Base-by-base conservation (phyloP, 1,140 invertebrate species). In the Nymphalis io region DNA sequence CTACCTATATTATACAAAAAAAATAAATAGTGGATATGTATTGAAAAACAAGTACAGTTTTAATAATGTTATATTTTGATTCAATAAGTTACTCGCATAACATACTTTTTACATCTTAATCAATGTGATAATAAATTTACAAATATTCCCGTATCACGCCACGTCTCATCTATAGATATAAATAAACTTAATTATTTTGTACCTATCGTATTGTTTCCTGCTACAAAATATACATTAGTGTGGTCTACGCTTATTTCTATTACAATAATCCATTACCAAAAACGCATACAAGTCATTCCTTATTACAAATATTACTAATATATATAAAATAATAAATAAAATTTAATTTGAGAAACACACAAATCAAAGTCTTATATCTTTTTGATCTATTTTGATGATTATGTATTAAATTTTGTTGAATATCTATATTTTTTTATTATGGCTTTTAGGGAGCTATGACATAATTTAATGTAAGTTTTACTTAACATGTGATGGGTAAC, bases 81-180 rank as follows among this genome's bases (percentile, higher is more conserved):
- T 89, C 84, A 89, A 89, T 89, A 89, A 89, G 79, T 89, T 89
- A 89, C 81, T 88, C 81, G 76, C 81, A 80, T 89, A 88, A 88
- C 84, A 83, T 89, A 87, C 78, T 88, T 87, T 89, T 85, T 89
- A 89, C 87, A 89, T 60, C 83, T 85, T 87, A 85, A 72, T 74
- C 73, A 78, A 76, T 77, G 78, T 85, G 80, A 85, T 82, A 80
- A 79, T 80, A 69, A 85, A 88, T 89, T 83, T 89, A 89, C 87
- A 89, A 86, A 85, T 85, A 83, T 79, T 72, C 69, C 72, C 39
- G 63, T 83, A 83, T 87, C 79, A 78, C 80, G 60, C 75, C 73
- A 72, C 76, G 33, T 77, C 73, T 68, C 46, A 4, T 46, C 44
- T 76, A 76, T 76, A 65, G 74, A 79, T 83, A 87, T 87, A 87